Evolutionary conservation across 2,113 vertebrate genomes (phyloP).

Genomic region (Anhinga anhinga): DNA sequence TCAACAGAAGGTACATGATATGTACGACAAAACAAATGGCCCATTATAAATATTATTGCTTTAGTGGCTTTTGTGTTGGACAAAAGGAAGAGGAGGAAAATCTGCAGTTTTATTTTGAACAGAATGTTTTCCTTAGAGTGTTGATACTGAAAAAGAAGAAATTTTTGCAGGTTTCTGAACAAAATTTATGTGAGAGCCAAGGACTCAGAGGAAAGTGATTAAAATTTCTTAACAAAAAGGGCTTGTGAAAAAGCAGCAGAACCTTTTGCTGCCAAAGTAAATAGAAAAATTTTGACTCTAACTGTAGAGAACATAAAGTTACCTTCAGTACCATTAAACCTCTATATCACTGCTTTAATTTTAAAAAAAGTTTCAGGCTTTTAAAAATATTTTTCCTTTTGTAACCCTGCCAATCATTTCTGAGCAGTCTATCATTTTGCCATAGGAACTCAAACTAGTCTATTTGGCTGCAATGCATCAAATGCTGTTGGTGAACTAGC

Average conservation of each 20-base stretch:
- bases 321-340: not conserved
- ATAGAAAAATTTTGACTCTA: not conserved
- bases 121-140: not conserved
- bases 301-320: not conserved
- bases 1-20: conserved; percentile 69
- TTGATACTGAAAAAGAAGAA: not conserved
- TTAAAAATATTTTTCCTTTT: not conserved
- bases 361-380: not conserved
- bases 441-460: not conserved
- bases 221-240: conserved; percentile 72
- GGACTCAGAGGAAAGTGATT: conserved; percentile 73
- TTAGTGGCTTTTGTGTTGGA: conserved; percentile 55
- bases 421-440: not conserved
- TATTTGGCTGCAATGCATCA: not conserved
- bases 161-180: not conserved
- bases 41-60: conserved; percentile 69
- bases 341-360: not conserved
- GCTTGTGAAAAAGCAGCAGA: rapidly evolving
- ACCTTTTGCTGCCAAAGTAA: not conserved
- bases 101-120: conserved; percentile 60
- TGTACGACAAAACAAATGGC: conserved; percentile 72
- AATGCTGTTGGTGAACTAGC: not conserved
- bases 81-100: conserved; percentile 61
- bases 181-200: conserved; percentile 55
- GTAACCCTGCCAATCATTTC: not conserved